Evolutionary conservation across 2,113 vertebrate genomes (phyloP), one percentile per base, ranked within the genome.

Genomic region (Nanorana parkeri): DNA sequence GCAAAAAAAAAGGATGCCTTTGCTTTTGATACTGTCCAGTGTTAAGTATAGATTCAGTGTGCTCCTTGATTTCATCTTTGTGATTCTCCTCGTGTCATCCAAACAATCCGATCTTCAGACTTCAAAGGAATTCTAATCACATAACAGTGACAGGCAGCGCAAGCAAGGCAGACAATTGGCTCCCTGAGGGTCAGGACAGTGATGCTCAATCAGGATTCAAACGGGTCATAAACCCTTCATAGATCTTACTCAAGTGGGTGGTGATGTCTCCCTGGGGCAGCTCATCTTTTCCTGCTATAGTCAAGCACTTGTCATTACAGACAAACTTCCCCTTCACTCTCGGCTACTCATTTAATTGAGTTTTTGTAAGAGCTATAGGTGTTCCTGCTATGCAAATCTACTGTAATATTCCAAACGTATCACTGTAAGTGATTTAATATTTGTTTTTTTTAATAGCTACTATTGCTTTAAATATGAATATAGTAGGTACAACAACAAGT

Each of bases 161-260:
- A 91, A 93, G 89, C 85, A 92, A 89, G 91, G 88, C 90, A 93
- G 90, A 92, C 92, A 93, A 91, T 90, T 93, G 88, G 89, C 88
- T 93, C 91, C 91, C 89, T 5, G 85, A 88, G 91, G 90, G 93
- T 94, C 90, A 92, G 88, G 90, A 89, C 89, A 92, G 90, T 81
- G 84, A 90, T 87, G 90, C 90, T 94, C 87, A 19, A 91, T 92
- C 90, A 93, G 91, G 93, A 93, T 92, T 92, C 92, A 92, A 93
- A 91, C 66, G 85, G 94, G 92, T 94, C 93, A 92, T 92, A 92
- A 94, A 92, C 87, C 87, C 90, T 94, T 90, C 90, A 87, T 88
- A 90, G 90, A 92, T 92, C 89, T 91, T 84, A 78, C 90, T 92
- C 89, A 89, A 92, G 92, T 91, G 89, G 91, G 90, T 92, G 89